These are phyloP conservation scores for Trachelus tabidus DNA, from an alignment of 2,888 invertebrate species.

Conservation along the genomic window DNA sequence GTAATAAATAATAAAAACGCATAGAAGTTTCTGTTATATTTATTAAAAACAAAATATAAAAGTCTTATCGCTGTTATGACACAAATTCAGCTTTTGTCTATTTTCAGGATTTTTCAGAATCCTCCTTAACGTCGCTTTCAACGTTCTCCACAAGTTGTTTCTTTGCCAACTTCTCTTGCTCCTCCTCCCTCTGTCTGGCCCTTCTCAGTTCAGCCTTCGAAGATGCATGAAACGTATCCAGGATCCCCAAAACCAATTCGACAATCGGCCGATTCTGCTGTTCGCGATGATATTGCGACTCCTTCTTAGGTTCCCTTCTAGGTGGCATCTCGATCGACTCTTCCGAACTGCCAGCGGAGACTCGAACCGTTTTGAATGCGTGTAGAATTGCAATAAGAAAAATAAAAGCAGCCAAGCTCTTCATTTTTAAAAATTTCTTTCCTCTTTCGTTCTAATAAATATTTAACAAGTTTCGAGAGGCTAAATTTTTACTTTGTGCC, in stretches of 20 bases:
- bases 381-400: neutral
- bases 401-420: neutral
- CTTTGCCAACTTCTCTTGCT: neutral
- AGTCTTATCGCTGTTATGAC: neutral
- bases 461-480: neutral
- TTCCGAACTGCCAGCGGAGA: constrained; percentile 22
- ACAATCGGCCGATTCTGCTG: constrained; percentile 42
- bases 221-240: constrained; percentile 44
- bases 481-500: neutral
- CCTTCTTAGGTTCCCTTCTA: constrained; percentile 11
- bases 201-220: constrained; percentile 34
- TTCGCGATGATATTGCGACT: neutral
- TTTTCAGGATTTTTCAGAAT: neutral
- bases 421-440: neutral
- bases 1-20: neutral
- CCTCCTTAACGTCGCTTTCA: neutral
- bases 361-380: neutral
- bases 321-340: constrained; percentile 42
- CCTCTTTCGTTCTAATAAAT: neutral
- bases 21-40: neutral
- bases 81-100: neutral
- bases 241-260: constrained; percentile 44
- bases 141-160: neutral
- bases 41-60: neutral
- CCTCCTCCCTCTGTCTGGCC: constrained; percentile 15